Evolutionary conservation across 2,113 vertebrate genomes (phyloP).

Genomic region (Pluvianellus socialis): DNA sequence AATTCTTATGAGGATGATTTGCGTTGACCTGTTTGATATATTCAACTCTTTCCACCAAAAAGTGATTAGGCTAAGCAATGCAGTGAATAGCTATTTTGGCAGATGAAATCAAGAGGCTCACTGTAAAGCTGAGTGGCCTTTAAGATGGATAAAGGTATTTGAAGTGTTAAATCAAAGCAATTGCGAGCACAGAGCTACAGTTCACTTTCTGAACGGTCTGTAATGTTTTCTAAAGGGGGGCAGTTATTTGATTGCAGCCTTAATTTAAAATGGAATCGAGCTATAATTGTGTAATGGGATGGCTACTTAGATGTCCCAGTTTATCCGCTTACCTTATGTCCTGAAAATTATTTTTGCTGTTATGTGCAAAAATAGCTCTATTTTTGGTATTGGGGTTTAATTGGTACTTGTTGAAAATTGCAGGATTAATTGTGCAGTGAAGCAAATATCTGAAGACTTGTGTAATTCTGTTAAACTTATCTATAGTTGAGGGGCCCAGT

Average conservation of each 20-base stretch:
- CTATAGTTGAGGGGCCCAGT: neutral
- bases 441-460: neutral
- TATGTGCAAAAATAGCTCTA: neutral
- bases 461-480: neutral
- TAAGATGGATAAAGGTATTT: neutral
- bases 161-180: conserved; percentile 33
- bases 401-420: neutral
- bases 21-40: neutral
- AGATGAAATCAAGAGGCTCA: conserved; percentile 15
- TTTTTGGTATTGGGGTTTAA: neutral
- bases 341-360: neutral
- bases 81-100: neutral
- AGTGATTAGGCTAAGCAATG: neutral
- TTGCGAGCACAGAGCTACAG: neutral
- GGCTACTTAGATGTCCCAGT: neutral
- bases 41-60: neutral
- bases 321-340: neutral
- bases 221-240: neutral
- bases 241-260: neutral
- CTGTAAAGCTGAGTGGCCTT: conserved; percentile 14
- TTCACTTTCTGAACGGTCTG: neutral
- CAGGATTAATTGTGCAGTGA: neutral
- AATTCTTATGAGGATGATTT: neutral
- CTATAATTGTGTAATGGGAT: neutral
- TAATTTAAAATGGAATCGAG: neutral